These are phyloP conservation scores for Uria lomvia DNA, from an alignment of 2,113 vertebrate species.

Conservation along the genomic window DNA sequence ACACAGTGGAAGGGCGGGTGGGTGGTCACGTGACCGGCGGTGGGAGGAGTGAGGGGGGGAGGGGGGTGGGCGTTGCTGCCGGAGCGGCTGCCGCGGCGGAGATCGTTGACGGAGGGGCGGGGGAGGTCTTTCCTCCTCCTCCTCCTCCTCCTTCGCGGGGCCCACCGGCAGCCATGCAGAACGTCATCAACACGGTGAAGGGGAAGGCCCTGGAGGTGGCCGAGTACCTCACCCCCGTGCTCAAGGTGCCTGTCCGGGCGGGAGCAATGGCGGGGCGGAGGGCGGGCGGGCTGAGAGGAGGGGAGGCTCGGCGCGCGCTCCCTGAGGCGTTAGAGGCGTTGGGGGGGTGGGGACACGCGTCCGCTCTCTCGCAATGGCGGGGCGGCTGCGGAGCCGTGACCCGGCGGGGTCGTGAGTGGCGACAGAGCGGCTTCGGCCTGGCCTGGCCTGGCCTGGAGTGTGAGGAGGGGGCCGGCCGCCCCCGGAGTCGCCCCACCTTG, in stretches of 20 bases:
- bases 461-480: background rate
- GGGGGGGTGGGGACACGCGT: rapidly evolving
- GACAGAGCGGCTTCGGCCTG: no score
- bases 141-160: background rate
- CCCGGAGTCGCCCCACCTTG: background rate
- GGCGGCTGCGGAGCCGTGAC: background rate
- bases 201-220: constrained; percentile 95
- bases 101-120: background rate
- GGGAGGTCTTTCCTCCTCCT: background rate
- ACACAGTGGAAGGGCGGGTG: no score
- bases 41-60: background rate
- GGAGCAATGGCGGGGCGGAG: background rate
- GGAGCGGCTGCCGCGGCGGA: background rate
- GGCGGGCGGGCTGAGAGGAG: background rate
- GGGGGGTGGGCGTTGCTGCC: background rate
- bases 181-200: constrained; percentile 95
- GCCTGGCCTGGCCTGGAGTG: no score
- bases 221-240: constrained; percentile 92
- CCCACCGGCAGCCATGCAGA: constrained; percentile 83
- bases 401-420: no score
- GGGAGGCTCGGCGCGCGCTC: background rate
- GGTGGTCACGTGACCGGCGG: background rate
- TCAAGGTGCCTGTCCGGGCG: constrained; percentile 83
- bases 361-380: background rate
- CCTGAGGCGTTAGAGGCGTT: background rate